Evolutionary conservation across 2,797 vertebrate species (phyloP).

Genomic region (Gouania willdenowi): DNA sequence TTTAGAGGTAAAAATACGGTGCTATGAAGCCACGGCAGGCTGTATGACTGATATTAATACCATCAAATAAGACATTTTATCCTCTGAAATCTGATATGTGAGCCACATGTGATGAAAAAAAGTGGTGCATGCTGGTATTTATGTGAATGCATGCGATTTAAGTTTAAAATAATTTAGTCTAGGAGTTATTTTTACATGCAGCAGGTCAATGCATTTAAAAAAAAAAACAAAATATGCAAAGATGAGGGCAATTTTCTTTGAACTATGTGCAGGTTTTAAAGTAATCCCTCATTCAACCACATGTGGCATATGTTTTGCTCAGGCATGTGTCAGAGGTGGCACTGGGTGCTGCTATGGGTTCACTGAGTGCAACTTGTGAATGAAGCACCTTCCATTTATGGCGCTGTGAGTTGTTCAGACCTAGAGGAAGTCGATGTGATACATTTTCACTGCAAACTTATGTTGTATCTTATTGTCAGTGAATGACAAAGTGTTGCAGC

Average conservation of each 20-base stretch:
- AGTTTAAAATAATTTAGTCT: not conserved
- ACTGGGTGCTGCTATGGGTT: conserved; percentile 13
- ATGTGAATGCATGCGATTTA: not conserved
- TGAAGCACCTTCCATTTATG: conserved; percentile 62
- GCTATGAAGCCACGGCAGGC: conserved; percentile 12
- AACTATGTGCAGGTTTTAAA: not conserved
- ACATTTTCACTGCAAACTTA: conserved; percentile 6
- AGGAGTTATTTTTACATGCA: not conserved
- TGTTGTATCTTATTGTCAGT: conserved; percentile 19
- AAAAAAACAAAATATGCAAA: not conserved
- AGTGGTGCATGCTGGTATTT: not conserved
- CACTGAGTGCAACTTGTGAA: conserved; percentile 61
- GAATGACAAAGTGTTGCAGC: conserved; percentile 13
- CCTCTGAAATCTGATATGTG: conserved; percentile 10
- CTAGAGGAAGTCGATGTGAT: conserved; percentile 39
- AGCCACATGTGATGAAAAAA: not conserved
- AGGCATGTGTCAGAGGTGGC: conserved; percentile 1
- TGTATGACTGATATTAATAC: conserved; percentile 7
- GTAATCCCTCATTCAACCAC: not conserved
- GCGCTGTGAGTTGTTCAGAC: conserved; percentile 24
- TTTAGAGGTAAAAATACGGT: conserved; percentile 35
- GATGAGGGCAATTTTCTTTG: not conserved
- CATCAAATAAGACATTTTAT: conserved; percentile 4
- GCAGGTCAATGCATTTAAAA: not conserved
- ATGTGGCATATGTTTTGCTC: not conserved